phyloP scores from a whole-genome alignment of 2,797 vertebrate genomes.

The Paedocypris micromegethes region DNA sequence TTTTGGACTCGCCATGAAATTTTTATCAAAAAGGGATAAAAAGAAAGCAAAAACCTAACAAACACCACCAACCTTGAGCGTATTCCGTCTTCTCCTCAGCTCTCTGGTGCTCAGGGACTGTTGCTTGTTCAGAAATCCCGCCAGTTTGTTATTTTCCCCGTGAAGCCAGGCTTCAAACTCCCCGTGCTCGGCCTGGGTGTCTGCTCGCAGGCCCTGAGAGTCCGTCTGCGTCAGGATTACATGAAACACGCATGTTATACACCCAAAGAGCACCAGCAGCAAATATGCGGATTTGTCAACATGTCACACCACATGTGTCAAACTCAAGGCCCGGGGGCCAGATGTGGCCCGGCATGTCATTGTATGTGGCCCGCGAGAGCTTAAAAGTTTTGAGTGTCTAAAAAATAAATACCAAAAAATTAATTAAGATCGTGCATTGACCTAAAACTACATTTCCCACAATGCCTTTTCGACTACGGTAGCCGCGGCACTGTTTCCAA shows the following conservation, averaged over 20 bases:
- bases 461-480: no score
- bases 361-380: no score
- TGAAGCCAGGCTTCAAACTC: constrained; percentile 80
- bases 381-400: no score
- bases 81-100: constrained; percentile 53
- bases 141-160: constrained; percentile 70
- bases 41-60: not conserved
- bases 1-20: constrained; percentile 15
- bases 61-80: constrained; percentile 70
- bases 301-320: no score
- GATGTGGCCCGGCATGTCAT: no score
- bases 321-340: no score
- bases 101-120: constrained; percentile 53
- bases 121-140: constrained; percentile 54
- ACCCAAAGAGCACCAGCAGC: no score
- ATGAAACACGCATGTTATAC: not conserved
- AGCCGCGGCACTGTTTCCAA: no score
- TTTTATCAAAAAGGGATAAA: constrained; percentile 32
- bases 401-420: no score
- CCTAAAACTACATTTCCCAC: no score
- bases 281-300: no score
- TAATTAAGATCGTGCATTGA: no score
- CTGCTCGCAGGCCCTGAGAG: constrained; percentile 36
- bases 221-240: constrained; percentile 43
- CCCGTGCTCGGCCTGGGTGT: constrained; percentile 48